Evolutionary conservation across 2,888 invertebrate species (phyloP).

Genomic region (Drosophila mettleri): DNA sequence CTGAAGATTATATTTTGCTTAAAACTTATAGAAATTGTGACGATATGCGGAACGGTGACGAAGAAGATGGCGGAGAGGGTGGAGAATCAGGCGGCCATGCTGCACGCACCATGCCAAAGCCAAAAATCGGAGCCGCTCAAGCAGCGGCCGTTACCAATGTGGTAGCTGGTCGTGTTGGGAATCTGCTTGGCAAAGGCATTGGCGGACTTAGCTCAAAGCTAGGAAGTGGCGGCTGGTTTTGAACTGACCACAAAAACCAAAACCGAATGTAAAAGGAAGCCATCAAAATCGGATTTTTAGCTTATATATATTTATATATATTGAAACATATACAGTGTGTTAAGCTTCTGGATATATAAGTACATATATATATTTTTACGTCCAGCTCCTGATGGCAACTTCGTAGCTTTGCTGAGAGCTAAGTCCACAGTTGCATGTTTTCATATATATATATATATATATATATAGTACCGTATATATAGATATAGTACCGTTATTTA

Average conservation of each 20-base stretch:
- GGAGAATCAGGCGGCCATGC: constrained; percentile 67
- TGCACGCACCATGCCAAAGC: constrained; percentile 76
- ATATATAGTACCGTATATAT: no score
- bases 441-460: constrained; percentile 1
- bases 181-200: constrained; percentile 95
- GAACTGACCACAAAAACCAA: constrained; percentile 75
- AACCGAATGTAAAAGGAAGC: background rate
- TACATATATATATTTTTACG: constrained; percentile 9
- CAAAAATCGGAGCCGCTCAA: constrained; percentile 82
- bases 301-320: constrained; percentile 5
- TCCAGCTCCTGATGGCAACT: constrained; percentile 33
- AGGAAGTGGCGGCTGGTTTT: constrained; percentile 95
- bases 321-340: background rate
- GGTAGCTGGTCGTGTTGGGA: constrained; percentile 93
- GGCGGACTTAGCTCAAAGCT: constrained; percentile 95
- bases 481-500: background rate
- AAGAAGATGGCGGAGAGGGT: constrained; percentile 75
- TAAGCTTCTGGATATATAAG: background rate
- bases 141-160: constrained; percentile 83
- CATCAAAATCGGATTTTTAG: background rate
- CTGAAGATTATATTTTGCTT: background rate
- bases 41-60: constrained; percentile 74
- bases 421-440: constrained; percentile 38
- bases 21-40: constrained; percentile 56
- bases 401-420: constrained; percentile 46